Percentiles rank a stretch among this genome's conserved stretches.
Evolutionary conservation across 2,113 vertebrate species (phyloP).

Genomic region (Oncorhynchus nerka): DNA sequence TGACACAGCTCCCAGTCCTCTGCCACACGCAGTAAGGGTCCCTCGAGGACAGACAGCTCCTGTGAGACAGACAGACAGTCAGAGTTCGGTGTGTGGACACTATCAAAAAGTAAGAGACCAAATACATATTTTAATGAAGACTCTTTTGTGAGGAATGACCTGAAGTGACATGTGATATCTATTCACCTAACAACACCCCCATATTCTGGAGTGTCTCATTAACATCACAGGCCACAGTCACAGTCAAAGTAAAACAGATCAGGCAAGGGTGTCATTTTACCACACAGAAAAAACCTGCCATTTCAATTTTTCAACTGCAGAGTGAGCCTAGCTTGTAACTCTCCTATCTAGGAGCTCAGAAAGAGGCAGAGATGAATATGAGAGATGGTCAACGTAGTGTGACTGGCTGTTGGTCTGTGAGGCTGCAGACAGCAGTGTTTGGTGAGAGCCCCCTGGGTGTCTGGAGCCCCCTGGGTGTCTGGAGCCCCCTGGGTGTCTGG

Average conservation of each 20-base stretch:
- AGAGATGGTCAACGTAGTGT: neutral
- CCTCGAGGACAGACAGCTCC: constrained; percentile 83
- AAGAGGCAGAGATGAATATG: neutral
- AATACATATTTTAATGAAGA: neutral
- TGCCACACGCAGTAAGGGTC: constrained; percentile 91
- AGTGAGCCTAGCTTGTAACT: neutral
- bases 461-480: neutral
- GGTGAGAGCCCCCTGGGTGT: neutral
- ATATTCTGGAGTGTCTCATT: neutral
- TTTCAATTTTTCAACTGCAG: neutral
- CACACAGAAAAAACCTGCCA: too few relatives aligned
- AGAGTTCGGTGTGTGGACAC: neutral
- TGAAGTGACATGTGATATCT: neutral
- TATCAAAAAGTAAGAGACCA: too few relatives aligned
- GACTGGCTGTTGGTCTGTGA: neutral
- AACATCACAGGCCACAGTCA: neutral
- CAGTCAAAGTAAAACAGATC: neutral
- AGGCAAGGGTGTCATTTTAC: neutral
- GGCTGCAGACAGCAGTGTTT: neutral
- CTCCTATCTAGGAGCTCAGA: neutral
- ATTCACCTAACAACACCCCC: constrained; percentile 6
- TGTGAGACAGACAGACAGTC: constrained; percentile 50
- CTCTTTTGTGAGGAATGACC: neutral
- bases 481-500: neutral
- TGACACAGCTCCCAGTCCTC: constrained; percentile 75